Percentiles rank a stretch among this genome's conserved stretches.
Evolutionary conservation across 2,888 invertebrate species (phyloP).

Genomic region (Lasioglossum leucozonium): DNA sequence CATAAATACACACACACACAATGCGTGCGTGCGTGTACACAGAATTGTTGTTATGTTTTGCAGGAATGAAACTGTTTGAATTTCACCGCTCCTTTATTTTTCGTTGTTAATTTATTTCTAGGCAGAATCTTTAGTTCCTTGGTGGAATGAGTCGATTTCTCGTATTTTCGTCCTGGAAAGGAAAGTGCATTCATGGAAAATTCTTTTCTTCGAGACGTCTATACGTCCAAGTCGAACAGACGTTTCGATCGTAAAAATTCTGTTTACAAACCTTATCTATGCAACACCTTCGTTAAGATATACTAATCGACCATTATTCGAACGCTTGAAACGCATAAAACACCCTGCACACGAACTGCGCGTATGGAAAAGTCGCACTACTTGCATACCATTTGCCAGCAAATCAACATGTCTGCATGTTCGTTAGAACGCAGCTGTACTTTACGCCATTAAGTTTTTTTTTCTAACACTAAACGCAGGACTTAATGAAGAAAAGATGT

Average conservation of each 20-base stretch:
- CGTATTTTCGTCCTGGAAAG: not conserved
- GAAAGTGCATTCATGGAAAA: not conserved
- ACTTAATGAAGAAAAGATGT: not conserved
- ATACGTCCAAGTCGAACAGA: too few species aligned
- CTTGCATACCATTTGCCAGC: conserved; percentile 36
- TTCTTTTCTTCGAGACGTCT: not conserved
- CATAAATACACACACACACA: not conserved
- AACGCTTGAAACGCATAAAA: conserved; percentile 25
- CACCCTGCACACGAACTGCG: conserved; percentile 28
- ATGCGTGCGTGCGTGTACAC: not conserved
- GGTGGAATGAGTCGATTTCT: not conserved
- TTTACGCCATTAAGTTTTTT: conserved; percentile 1
- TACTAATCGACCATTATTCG: not conserved
- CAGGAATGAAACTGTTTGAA: not conserved
- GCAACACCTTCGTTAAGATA: not conserved
- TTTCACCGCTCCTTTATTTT: not conserved
- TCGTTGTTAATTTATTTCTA: not conserved
- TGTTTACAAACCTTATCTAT: conserved; percentile 1
- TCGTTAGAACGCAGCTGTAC: conserved; percentile 16
- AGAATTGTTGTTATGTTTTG: conserved; percentile 14
- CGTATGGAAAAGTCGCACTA: conserved; percentile 38
- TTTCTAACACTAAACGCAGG: conserved; percentile 4
- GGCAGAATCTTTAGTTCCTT: not conserved
- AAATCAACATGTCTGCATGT: conserved; percentile 36
- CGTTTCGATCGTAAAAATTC: conserved; percentile 6